Evolutionary conservation across 2,113 vertebrate species (phyloP), one percentile per base, ranked within the genome.

Genomic region (Maccullochella peelii): DNA sequence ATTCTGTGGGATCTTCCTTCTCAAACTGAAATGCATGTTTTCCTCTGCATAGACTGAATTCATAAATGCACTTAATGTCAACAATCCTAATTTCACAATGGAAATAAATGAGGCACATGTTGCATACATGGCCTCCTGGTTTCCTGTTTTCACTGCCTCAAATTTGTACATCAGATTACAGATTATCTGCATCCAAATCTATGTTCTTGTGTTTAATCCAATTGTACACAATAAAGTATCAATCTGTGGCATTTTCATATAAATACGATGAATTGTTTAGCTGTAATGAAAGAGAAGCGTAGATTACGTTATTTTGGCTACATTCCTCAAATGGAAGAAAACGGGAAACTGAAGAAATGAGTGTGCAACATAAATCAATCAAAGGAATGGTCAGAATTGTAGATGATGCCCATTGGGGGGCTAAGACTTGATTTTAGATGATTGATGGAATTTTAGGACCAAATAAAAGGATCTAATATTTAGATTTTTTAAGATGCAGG

Each of bases 1-100:
- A 52, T 84, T 88, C 66, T n/a, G n/a, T n/a, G n/a, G n/a, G 20
- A 59, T 84, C 58, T 89, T 62, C 36, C 6, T 52, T 72, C 84
- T 79, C 21, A 1, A 59, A 58, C 20, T 55, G 25, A 77, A 9
- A 36, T 2, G 30, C 68, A 57, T 44, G 1, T 78, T 83, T 74
- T 79, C 44, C 40, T 73, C 68, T 40, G 54, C 36, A 38, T 2
- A 55, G 33, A 61, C 33, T 62, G 21, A 71, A 54, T 57, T 68
- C 54, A 47, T 38, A 79, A 57, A 44, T 33, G 33, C 18, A 38
- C n/a, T 6, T 6, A 4, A 15, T 50, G 52, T 61, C 23, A 21
- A 0, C 10, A n/a, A 21, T 63, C n/a, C 65, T 44, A 33, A 73
- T 73, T 58, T 49, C 76, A 36, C 30, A 1, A 21, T 44, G 47